Conservation (phyloP, 2,888 invertebrate species). For the Drosophila flavopinicola region DNA sequence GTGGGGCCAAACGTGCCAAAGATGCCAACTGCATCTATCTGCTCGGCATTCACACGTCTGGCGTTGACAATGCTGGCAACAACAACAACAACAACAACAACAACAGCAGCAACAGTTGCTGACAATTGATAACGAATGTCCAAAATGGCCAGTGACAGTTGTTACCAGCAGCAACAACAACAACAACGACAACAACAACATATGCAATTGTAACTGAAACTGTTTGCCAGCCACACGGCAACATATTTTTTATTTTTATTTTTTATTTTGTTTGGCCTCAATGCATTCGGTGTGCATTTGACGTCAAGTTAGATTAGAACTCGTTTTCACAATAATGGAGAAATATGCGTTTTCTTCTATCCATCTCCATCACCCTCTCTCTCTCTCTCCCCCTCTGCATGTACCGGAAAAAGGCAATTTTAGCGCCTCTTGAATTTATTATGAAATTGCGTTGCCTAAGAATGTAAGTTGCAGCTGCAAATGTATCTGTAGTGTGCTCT, state of each 20-base stretch:
- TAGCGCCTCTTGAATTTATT: constrained; percentile 9
- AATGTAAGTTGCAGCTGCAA: constrained; percentile 2
- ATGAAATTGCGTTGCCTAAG: constrained; percentile 11
- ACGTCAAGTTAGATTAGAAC: constrained; percentile 37
- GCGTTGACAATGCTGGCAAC: constrained; percentile 41
- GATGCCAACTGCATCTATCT: constrained; percentile 53
- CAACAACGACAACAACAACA: constrained; percentile 16
- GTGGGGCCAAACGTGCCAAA: constrained; percentile 59
- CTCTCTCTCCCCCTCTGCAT: neutral
- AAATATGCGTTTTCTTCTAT: neutral
- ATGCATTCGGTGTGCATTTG: constrained; percentile 24
- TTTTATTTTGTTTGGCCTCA: no score
- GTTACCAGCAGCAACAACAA: constrained; percentile 20
- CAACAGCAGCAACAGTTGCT: constrained; percentile 38
- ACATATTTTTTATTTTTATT: no score
- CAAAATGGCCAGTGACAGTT: constrained; percentile 51
- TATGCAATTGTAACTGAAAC: constrained; percentile 44
- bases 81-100: constrained; percentile 12
- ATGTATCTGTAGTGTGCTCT: neutral
- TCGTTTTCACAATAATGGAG: constrained; percentile 11
- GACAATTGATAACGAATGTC: constrained; percentile 62
- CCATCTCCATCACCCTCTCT: neutral
- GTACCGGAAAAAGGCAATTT: no score
- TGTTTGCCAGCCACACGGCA: constrained; percentile 17
- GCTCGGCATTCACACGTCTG: constrained; percentile 43